A percentile compares a stretch with the other conserved stretches of the same genome.
phyloP scores from a whole-genome alignment of 2,888 invertebrate species.

The Crematogaster levior region DNA sequence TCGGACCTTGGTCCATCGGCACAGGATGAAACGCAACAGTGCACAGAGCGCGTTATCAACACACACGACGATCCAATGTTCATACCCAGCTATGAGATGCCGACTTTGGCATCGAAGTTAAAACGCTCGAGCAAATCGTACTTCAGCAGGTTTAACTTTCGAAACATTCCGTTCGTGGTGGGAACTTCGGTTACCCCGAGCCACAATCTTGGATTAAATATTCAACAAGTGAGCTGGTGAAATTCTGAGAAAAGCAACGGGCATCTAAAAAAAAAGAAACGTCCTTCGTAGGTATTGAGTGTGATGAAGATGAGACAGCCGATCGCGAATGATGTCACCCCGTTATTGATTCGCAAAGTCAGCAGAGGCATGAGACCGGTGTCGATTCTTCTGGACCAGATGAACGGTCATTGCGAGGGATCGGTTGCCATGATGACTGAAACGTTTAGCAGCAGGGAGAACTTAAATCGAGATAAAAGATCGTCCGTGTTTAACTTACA shows the following conservation, averaged over 20 bases:
- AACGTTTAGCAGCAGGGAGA: neutral
- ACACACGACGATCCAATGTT: slow-evolving; percentile 69
- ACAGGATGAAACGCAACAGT: slow-evolving; percentile 20
- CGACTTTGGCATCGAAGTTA: slow-evolving; percentile 89
- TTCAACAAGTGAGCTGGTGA: slow-evolving; percentile 87
- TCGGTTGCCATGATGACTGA: neutral
- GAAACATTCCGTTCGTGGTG: slow-evolving; percentile 88
- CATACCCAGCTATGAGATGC: slow-evolving; percentile 87
- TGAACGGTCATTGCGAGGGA: slow-evolving; percentile 40
- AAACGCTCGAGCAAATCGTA: slow-evolving; percentile 88
- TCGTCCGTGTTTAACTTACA: slow-evolving; percentile 5
- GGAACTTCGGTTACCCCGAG: slow-evolving; percentile 89
- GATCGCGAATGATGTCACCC: slow-evolving; percentile 71
- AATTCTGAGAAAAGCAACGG: neutral
- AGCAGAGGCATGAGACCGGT: slow-evolving; percentile 78
- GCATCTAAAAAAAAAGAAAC: neutral
- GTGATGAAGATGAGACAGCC: slow-evolving; percentile 81
- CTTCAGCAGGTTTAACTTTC: slow-evolving; percentile 86
- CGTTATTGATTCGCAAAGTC: slow-evolving; percentile 80
- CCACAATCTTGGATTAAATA: slow-evolving; percentile 89
- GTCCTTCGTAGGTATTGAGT: slow-evolving; percentile 78
- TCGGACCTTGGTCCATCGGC: neutral
- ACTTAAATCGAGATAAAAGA: neutral
- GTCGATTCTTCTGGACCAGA: slow-evolving; percentile 73
- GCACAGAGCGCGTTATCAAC: slow-evolving; percentile 46